Base-by-base conservation (phyloP, 2,797 vertebrate species). In the Esox masquinongy region DNA sequence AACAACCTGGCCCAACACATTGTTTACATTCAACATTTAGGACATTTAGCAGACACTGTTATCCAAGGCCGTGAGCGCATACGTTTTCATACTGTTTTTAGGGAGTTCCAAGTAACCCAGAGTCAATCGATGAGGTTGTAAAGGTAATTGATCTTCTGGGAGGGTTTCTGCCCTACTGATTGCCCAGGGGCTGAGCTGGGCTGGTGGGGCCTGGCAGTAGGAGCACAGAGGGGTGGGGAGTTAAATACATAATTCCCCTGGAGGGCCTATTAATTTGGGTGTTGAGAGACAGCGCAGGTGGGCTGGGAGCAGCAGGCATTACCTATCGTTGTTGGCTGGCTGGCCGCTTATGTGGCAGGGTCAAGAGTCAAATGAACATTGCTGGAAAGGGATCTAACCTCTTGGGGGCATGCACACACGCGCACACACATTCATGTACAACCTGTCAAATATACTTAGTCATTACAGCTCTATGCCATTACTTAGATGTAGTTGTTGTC, bases 211-310 rank as follows among this genome's bases (percentile, higher is more conserved):
- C 17, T 61, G 56, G 56, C 22, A 24, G 56, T 61, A 8, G 22
- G 3, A 61, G 9, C 56, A 61, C 24, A 11, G 56, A 68, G 49
- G 74, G 68, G 69, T 49, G 24, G 43, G 75, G 47, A 76, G 75
- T 81, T 78, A 51, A 67, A 63, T 73, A 81, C 84, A 77, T 78
- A 82, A 61, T 77, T 31, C 50, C 75, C 74, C 74, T 59, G 75
- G 73, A 79, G 63, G 61, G 56, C 34, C 80, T 81, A 81, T 88
- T 86, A 79, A 77, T 82, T 77, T 79, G 83, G 76, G 82, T 68
- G 82, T 68, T 89, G 90, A 90, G 75, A 86, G 90, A 91, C 49
- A 47, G 77, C 70, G 64, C 90, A 91, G 90, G 89, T 91, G 92
- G 69, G 77, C 72, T 76, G 82, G 78, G 74, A 85, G 74, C 63